These are phyloP conservation scores for Archegozetes longisetosus DNA, from an alignment of 1,140 invertebrate genomes.

Conservation along the genomic window DNA sequence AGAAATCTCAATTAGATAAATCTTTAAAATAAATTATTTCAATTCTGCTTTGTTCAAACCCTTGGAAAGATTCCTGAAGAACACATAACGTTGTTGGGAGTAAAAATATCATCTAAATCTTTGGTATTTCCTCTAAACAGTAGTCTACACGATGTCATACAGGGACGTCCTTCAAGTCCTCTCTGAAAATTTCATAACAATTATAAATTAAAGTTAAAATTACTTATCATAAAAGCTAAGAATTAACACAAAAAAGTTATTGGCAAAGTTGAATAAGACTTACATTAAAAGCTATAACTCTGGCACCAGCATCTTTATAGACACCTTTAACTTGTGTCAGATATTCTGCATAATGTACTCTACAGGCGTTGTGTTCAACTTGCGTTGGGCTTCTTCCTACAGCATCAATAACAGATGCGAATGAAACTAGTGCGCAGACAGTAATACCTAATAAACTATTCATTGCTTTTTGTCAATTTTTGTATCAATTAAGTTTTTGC, in stretches of 20 bases:
- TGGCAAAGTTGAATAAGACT: background rate
- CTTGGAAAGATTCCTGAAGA: conserved; percentile 1
- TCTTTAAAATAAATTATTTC: too few relatives aligned
- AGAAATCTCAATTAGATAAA: too few relatives aligned
- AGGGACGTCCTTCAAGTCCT: conserved; percentile 5
- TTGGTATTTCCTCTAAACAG: conserved; percentile 4
- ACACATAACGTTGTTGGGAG: conserved; percentile 6
- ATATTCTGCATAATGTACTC: conserved; percentile 5
- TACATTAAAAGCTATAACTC: conserved; percentile 1
- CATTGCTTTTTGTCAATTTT: too few relatives aligned
- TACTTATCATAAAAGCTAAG: background rate
- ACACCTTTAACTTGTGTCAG: conserved; percentile 5
- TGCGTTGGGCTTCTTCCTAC: conserved; percentile 4
- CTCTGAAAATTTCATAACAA: background rate
- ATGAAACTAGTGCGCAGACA: too few relatives aligned
- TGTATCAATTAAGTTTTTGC: too few relatives aligned
- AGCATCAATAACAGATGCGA: too few relatives aligned
- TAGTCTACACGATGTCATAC: conserved; percentile 8
- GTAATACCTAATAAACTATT: too few relatives aligned
- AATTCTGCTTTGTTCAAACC: too few relatives aligned
- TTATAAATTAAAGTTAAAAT: background rate
- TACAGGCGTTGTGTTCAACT: conserved; percentile 11
- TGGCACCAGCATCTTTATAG: conserved; percentile 2
- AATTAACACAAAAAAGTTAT: background rate
- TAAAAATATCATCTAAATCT: conserved; percentile 10